A percentile compares a stretch with the other conserved stretches of the same genome.
Conservation (phyloP, 2,888 invertebrate genomes). For the Elysia crispata region DNA sequence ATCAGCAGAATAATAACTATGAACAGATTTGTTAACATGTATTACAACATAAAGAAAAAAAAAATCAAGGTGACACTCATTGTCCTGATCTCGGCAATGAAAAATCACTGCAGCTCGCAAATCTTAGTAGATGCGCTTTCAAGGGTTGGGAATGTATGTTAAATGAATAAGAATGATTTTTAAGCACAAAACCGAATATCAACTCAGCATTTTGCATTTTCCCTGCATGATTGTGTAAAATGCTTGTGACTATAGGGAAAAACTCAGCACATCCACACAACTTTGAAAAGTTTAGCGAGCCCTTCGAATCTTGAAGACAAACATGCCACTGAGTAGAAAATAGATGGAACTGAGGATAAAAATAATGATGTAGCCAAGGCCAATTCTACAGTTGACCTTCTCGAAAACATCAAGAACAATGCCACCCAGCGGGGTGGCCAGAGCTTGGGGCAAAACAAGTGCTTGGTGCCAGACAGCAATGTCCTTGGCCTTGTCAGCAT, state of each 20-base stretch:
- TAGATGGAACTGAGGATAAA: conserved; percentile 73
- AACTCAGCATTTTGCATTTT: neutral
- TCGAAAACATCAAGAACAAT: conserved; percentile 74
- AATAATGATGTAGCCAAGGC: conserved; percentile 75
- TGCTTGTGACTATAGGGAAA: neutral
- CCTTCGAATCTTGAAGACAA: conserved; percentile 70
- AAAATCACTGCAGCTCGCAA: too few relatives aligned
- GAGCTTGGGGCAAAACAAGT: conserved; percentile 74
- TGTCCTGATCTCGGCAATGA: too few relatives aligned
- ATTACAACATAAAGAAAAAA: too few relatives aligned
- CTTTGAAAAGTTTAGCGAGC: conserved; percentile 54
- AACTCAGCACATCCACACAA: too few relatives aligned
- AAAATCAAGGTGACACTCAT: too few relatives aligned
- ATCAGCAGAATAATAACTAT: too few relatives aligned
- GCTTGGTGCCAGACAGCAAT: conserved; percentile 77
- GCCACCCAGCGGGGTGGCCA: conserved; percentile 75
- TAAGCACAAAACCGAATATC: neutral
- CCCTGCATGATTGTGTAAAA: neutral
- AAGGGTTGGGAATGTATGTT: too few relatives aligned
- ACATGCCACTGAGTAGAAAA: conserved; percentile 72
- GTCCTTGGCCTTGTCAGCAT: conserved; percentile 74
- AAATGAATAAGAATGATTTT: too few relatives aligned
- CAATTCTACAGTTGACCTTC: conserved; percentile 72
- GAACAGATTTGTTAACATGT: too few relatives aligned
- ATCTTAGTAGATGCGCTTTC: too few relatives aligned